A percentile compares a stretch with the other conserved stretches of the same genome.
Conservation (phyloP, 2,113 vertebrate genomes). For the Hepsetus odoe region DNA sequence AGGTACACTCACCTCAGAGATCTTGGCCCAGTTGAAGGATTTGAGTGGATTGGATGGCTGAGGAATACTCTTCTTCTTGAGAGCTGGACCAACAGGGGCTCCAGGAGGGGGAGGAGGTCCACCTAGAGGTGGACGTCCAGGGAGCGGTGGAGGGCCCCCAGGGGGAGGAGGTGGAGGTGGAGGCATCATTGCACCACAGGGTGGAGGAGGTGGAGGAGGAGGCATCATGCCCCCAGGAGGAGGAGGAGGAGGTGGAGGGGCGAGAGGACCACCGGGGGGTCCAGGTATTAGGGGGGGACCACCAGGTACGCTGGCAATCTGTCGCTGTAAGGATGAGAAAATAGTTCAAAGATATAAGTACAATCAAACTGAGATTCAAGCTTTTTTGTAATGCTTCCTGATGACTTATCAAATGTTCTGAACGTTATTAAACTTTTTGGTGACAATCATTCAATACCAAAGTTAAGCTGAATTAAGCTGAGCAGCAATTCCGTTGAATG, state of each 20-base stretch:
- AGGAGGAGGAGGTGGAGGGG: conserved; percentile 54
- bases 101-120: conserved; percentile 86
- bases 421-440: no score
- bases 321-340: conserved; percentile 77
- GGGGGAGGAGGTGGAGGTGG: conserved; percentile 86
- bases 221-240: conserved; percentile 62
- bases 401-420: no score
- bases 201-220: conserved; percentile 73
- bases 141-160: conserved; percentile 84
- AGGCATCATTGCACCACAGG: conserved; percentile 70
- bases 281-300: conserved; percentile 74
- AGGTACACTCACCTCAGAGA: conserved; percentile 85
- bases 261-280: conserved; percentile 84
- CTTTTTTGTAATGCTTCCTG: neutral
- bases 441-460: no score
- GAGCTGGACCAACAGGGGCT: conserved; percentile 78
- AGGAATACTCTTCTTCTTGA: conserved; percentile 94
- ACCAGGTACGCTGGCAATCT: conserved; percentile 80
- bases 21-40: conserved; percentile 97
- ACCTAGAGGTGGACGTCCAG: conserved; percentile 79
- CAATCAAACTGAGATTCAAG: neutral
- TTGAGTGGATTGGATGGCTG: conserved; percentile 92
- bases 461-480: no score
- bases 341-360: neutral
- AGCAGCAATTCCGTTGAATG: no score